Conservation (phyloP, 1,140 invertebrate genomes). For the Drosophila kepulauana region DNA sequence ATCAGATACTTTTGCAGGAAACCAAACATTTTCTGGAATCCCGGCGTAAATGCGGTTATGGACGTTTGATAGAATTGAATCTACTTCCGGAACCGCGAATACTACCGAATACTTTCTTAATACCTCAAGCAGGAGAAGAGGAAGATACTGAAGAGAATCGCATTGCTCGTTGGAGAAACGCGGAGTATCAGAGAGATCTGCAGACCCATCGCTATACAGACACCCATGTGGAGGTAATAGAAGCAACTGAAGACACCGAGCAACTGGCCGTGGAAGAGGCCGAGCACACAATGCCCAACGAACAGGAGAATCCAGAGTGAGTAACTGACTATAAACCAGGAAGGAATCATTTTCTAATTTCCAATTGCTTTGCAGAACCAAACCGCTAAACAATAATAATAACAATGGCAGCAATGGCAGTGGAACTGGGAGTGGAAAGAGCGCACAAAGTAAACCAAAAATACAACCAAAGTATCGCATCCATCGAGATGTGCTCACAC, state of each 20-base stretch:
- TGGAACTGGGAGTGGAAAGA: conserved; percentile 36
- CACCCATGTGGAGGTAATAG: conserved; percentile 58
- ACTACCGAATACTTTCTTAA: conserved; percentile 44
- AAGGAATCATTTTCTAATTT: too few species aligned
- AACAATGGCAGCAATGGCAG: conserved; percentile 55
- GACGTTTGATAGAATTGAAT: conserved; percentile 57
- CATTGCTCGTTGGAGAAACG: conserved; percentile 15
- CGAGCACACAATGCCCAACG: conserved; percentile 57
- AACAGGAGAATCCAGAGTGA: conserved; percentile 64
- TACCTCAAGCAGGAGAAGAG: conserved; percentile 30
- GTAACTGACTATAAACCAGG: conserved; percentile 10
- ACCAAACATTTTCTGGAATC: conserved; percentile 47
- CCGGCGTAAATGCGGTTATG: conserved; percentile 50
- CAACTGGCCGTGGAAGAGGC: conserved; percentile 17
- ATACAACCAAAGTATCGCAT: conserved; percentile 77
- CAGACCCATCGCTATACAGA: conserved; percentile 60
- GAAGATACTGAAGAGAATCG: neutral
- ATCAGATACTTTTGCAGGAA: conserved; percentile 41
- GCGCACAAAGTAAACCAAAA: conserved; percentile 68
- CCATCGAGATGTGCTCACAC: conserved; percentile 76
- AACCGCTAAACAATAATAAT: conserved; percentile 59
- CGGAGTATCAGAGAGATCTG: conserved; percentile 57
- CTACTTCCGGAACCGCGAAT: conserved; percentile 36
- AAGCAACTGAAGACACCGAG: conserved; percentile 40
- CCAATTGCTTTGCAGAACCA: conserved; percentile 48